Conservation (phyloP, 2,113 vertebrate genomes). For the Serilophus lunatus region DNA sequence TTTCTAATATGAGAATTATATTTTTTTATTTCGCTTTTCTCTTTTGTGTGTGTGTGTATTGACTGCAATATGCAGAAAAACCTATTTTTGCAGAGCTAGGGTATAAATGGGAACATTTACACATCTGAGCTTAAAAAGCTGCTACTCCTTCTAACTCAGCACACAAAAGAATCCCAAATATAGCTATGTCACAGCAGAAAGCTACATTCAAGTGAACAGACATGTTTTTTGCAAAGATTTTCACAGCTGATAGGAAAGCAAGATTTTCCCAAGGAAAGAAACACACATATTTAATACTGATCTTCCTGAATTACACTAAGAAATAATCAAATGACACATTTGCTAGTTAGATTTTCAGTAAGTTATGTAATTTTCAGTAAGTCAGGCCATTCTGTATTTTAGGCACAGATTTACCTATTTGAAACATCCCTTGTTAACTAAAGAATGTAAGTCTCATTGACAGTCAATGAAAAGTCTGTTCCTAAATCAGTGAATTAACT, state of each 20-base stretch:
- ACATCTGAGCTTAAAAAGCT: slow-evolving; percentile 36
- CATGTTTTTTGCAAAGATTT: neutral
- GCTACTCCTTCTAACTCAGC: neutral
- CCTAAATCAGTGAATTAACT: neutral
- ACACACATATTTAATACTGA: neutral
- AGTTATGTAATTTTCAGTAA: neutral
- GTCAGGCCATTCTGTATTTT: neutral
- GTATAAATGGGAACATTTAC: slow-evolving; percentile 33
- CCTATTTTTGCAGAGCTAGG: neutral
- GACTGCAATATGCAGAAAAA: neutral
- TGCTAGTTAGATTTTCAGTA: neutral
- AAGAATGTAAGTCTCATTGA: neutral
- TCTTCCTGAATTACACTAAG: neutral
- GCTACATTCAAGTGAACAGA: neutral
- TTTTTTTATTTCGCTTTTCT: slow-evolving; percentile 20
- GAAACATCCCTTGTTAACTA: neutral
- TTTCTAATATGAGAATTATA: slow-evolving; percentile 50
- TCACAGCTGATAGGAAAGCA: neutral
- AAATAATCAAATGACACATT: neutral
- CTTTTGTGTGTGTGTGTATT: slow-evolving; percentile 13
- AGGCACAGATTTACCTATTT: neutral
- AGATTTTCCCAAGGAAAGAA: neutral
- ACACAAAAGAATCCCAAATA: slow-evolving; percentile 24
- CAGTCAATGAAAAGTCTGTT: neutral
- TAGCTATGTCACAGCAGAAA: slow-evolving; percentile 1